These are phyloP conservation scores for Venustoraphidia nigricollis DNA, from an alignment of 2,888 invertebrate species.

Conservation along the genomic window DNA sequence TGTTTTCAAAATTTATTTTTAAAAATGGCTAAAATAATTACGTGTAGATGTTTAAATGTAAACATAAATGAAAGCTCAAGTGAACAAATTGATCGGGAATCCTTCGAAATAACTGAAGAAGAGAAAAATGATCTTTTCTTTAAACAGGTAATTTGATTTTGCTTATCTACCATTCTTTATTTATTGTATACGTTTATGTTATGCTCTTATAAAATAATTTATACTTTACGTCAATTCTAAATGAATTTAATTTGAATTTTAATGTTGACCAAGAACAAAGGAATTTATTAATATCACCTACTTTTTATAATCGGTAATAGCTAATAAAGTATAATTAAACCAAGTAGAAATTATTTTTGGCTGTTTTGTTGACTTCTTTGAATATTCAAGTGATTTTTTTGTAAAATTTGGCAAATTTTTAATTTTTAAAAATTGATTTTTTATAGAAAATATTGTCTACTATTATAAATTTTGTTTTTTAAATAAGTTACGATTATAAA, in stretches of 20 bases:
- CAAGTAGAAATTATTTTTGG: no score
- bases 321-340: neutral
- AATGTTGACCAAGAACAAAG: conserved; percentile 14
- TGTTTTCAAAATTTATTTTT: no score
- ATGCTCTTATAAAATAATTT: neutral
- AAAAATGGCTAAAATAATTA: conserved; percentile 31
- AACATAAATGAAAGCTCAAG: conserved; percentile 39
- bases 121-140: conserved; percentile 52
- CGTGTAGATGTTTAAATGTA: conserved; percentile 67
- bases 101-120: conserved; percentile 36
- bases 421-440: no score
- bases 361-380: no score
- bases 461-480: no score
- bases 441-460: no score
- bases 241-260: neutral
- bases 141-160: conserved; percentile 39
- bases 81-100: conserved; percentile 36
- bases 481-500: no score
- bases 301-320: neutral
- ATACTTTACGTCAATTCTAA: neutral
- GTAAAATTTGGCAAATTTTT: no score
- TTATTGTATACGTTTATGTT: conserved; percentile 10
- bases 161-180: conserved; percentile 31
- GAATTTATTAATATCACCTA: conserved; percentile 14
- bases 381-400: no score